phyloP scores from a whole-genome alignment of 2,113 vertebrate genomes.

The Catharus fuscescens region DNA sequence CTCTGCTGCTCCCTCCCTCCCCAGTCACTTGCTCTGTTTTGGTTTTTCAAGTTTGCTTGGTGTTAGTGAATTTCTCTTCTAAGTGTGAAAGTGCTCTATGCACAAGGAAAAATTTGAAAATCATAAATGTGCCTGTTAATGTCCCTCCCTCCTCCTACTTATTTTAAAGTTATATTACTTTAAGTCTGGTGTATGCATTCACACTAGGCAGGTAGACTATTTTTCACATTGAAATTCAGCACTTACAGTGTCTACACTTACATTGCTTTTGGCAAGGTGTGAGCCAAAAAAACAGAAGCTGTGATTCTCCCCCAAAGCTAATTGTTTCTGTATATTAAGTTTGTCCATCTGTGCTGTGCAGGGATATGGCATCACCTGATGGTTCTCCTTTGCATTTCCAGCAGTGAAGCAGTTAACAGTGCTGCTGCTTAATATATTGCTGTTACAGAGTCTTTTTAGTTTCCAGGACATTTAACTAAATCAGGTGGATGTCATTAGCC shows the following conservation, averaged over 20 bases:
- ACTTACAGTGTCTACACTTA: neutral
- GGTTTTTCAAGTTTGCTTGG: neutral
- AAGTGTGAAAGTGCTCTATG: neutral
- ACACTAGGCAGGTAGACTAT: neutral
- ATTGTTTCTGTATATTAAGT: slow-evolving; percentile 25
- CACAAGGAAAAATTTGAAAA: neutral
- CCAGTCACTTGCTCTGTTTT: rapidly evolving
- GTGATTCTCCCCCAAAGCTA: slow-evolving; percentile 25
- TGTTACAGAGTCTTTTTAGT: slow-evolving; percentile 9
- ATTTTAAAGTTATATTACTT: neutral
- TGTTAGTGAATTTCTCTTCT: neutral
- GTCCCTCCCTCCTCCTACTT: neutral
- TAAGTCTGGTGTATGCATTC: neutral
- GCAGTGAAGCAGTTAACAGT: slow-evolving; percentile 39
- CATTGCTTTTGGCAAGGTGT: neutral
- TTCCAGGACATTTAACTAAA: slow-evolving; percentile 49
- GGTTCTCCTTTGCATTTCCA: neutral
- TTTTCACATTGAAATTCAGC: slow-evolving; percentile 16
- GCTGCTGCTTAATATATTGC: slow-evolving; percentile 15
- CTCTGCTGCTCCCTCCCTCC: neutral
- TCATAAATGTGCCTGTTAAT: neutral
- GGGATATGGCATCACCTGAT: neutral
- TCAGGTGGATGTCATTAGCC: slow-evolving; percentile 41
- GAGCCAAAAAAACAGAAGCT: slow-evolving; percentile 10
- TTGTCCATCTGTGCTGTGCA: slow-evolving; percentile 44